phyloP scores from a whole-genome alignment of 2,113 vertebrate genomes.

The Butorides virescens region DNA sequence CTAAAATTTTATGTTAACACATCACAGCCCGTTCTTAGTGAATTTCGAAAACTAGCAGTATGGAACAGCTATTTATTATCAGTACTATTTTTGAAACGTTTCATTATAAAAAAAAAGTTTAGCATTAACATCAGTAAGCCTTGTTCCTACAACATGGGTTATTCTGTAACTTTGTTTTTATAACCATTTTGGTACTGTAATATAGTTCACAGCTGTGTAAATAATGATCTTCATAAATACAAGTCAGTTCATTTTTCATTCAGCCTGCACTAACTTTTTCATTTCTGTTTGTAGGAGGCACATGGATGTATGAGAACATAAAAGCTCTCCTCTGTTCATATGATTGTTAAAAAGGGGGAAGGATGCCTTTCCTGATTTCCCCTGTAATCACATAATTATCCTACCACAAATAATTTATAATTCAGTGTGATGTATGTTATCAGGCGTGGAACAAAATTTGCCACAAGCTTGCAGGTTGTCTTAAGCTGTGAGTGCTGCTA shows the following conservation, averaged over 20 bases:
- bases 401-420: slow-evolving; percentile 41
- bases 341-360: neutral
- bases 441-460: slow-evolving; percentile 27
- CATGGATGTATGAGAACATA: slow-evolving; percentile 29
- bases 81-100: neutral
- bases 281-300: slow-evolving; percentile 53
- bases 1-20: neutral
- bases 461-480: slow-evolving; percentile 12
- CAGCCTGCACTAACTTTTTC: slow-evolving; percentile 36
- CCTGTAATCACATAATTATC: slow-evolving; percentile 32
- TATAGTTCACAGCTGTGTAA: slow-evolving; percentile 61
- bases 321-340: slow-evolving; percentile 39
- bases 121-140: neutral
- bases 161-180: slow-evolving; percentile 13
- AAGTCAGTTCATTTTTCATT: slow-evolving; percentile 54
- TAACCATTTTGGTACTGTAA: slow-evolving; percentile 16
- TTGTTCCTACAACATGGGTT: neutral
- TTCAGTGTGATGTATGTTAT: slow-evolving; percentile 38
- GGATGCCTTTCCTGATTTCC: neutral
- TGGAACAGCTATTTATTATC: neutral
- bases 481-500: slow-evolving; percentile 40
- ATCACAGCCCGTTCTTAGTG: neutral
- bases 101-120: neutral
- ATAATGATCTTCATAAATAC: slow-evolving; percentile 54
- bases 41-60: neutral